Evolutionary conservation across 2,888 invertebrate species (phyloP).

Genomic region (Aphidoletes aphidimyza): DNA sequence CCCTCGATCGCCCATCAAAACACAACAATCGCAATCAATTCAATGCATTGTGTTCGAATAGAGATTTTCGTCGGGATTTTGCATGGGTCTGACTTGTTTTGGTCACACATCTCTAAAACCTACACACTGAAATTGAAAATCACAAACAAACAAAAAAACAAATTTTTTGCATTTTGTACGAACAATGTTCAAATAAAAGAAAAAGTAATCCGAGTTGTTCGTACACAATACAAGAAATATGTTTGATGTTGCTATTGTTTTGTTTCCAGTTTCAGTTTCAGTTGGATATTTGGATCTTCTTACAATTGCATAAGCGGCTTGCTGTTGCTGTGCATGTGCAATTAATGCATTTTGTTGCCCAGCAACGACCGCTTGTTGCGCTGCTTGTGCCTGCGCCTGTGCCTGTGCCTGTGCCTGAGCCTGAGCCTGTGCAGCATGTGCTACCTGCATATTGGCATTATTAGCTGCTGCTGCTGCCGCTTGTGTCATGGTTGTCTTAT

Average conservation of each 20-base stretch:
- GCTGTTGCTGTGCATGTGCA: slow-evolving; percentile 36
- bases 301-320: slow-evolving; percentile 32
- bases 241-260: background rate
- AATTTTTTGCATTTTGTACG: too few relatives aligned
- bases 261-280: background rate
- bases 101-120: too few relatives aligned
- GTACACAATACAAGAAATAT: too few relatives aligned
- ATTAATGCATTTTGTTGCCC: slow-evolving; percentile 26
- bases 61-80: too few relatives aligned
- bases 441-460: slow-evolving; percentile 58
- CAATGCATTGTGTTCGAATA: too few relatives aligned
- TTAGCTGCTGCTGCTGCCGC: slow-evolving; percentile 73
- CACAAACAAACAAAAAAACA: too few relatives aligned
- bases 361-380: slow-evolving; percentile 22
- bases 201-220: too few relatives aligned
- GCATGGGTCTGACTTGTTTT: too few relatives aligned
- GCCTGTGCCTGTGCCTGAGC: slow-evolving; percentile 69
- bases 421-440: slow-evolving; percentile 65
- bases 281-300: background rate
- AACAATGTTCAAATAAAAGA: too few relatives aligned
- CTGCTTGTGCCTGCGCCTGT: background rate
- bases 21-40: too few relatives aligned
- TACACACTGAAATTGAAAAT: too few relatives aligned
- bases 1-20: too few relatives aligned
- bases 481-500: slow-evolving; percentile 85